A percentile compares a stretch with the other conserved stretches of the same genome.
Conservation (phyloP, 2,888 invertebrate species). For the Brachynemurus nebulosus region DNA sequence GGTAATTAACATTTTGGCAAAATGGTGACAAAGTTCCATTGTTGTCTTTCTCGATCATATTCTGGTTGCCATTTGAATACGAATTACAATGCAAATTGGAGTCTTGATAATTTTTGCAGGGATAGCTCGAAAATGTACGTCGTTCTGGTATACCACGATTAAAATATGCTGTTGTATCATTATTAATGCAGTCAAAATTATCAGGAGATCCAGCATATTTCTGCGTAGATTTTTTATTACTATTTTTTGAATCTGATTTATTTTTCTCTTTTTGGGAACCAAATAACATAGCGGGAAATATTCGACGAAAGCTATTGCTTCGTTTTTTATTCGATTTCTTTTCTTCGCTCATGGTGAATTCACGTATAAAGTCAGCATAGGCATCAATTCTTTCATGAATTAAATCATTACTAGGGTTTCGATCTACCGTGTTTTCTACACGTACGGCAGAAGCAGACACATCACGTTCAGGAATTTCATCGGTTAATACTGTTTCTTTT, state of each 20-base stretch:
- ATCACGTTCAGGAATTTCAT: constrained; percentile 6
- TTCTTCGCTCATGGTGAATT: constrained; percentile 25
- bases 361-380: constrained; percentile 26
- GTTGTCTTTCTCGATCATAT: too few species aligned
- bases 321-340: constrained; percentile 24
- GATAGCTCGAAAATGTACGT: constrained; percentile 1
- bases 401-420: constrained; percentile 4
- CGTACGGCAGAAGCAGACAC: too few species aligned
- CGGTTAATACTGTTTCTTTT: constrained; percentile 3
- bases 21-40: too few species aligned
- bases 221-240: constrained; percentile 19
- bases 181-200: constrained; percentile 20
- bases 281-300: constrained; percentile 21
- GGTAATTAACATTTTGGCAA: too few species aligned
- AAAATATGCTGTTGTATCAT: constrained; percentile 5
- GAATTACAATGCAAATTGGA: too few species aligned
- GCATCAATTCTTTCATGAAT: constrained; percentile 21
- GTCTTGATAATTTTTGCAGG: neutral
- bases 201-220: constrained; percentile 23
- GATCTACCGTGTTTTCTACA: constrained; percentile 1
- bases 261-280: constrained; percentile 29
- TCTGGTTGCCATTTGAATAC: too few species aligned
- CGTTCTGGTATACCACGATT: constrained; percentile 1
- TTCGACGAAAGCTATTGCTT: constrained; percentile 26
- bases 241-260: constrained; percentile 26